Evolutionary conservation across 1,140 invertebrate genomes (phyloP).

Genomic region (Sesamia nonagrioides): DNA sequence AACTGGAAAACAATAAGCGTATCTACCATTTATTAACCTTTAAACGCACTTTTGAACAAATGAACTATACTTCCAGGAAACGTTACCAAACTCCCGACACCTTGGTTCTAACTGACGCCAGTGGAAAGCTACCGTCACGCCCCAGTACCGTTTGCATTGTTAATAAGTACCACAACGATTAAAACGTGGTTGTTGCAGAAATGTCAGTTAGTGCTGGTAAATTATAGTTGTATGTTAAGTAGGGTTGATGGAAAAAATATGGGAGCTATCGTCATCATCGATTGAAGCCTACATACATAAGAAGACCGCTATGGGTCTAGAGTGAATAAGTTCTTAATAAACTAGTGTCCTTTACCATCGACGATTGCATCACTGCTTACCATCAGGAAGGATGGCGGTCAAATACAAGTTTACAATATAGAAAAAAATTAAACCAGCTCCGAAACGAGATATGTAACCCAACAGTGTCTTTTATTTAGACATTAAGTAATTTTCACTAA

Average conservation of each 20-base stretch:
- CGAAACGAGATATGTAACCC: too few relatives aligned
- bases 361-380: too few relatives aligned
- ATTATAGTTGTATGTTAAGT: not conserved
- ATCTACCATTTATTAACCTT: not conserved
- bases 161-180: not conserved
- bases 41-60: not conserved
- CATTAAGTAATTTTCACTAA: too few relatives aligned
- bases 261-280: not conserved
- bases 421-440: too few relatives aligned
- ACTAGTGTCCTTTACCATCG: too few relatives aligned
- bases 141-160: constrained; percentile 27
- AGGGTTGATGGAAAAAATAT: not conserved
- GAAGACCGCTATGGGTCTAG: too few relatives aligned
- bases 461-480: too few relatives aligned
- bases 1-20: too few relatives aligned
- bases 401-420: too few relatives aligned
- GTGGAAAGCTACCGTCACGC: constrained; percentile 37
- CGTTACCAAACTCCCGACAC: not conserved
- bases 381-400: too few relatives aligned
- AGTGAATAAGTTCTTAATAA: too few relatives aligned
- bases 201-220: not conserved
- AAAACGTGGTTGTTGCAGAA: not conserved
- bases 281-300: too few relatives aligned
- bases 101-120: not conserved
- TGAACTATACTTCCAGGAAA: constrained; percentile 30